Base-by-base conservation (phyloP, 2,888 invertebrate genomes). In the Deilephila porcellus region DNA sequence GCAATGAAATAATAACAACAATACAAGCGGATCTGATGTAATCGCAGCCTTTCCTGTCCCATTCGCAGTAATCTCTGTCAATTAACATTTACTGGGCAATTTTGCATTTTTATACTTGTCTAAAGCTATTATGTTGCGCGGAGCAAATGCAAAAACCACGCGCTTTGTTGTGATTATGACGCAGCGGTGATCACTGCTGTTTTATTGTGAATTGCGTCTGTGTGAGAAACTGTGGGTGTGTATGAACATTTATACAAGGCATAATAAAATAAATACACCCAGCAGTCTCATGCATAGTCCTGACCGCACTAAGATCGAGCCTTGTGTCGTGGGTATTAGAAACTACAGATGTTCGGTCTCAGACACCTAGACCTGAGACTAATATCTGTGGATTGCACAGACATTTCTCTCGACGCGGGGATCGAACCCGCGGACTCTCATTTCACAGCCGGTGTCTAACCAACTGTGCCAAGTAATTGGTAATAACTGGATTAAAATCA, bases 1-100 rank as follows among this genome's bases (percentile, higher is more conserved):
- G 32, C n/a, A 34, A n/a, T 34, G 3, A 63, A 37, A 19, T 34
- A 34, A 34, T 7, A 5, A 7, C n/a, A 52, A 67, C 67, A 67
- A 67, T 67, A 52, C 52, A 25, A 67, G 17, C 67, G 67, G 45
- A 67, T 83, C 71, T 62, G 86, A 86, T 87, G 81, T 85, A 88
- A 91, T 91, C 89, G 72, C 79, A 80, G 86, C 83, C 86, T 89
- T 91, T 92, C 91, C 91, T 91, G 91, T 91, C 92, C 88, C 88
- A 90, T 86, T 86, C 82, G 75, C 77, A 71, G 82, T 88, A 87
- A 89, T 88, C 77, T 81, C 76, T 76, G 73, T 78, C 85, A 85
- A 87, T 89, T 88, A 85, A 82, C 84, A 76, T 77, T 74, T 64
- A 75, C 73, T 78, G 7, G 56, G 67, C 56, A 67, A 45, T 64